Conservation (phyloP, 2,113 vertebrate species). For the Halcyon malimbica region DNA sequence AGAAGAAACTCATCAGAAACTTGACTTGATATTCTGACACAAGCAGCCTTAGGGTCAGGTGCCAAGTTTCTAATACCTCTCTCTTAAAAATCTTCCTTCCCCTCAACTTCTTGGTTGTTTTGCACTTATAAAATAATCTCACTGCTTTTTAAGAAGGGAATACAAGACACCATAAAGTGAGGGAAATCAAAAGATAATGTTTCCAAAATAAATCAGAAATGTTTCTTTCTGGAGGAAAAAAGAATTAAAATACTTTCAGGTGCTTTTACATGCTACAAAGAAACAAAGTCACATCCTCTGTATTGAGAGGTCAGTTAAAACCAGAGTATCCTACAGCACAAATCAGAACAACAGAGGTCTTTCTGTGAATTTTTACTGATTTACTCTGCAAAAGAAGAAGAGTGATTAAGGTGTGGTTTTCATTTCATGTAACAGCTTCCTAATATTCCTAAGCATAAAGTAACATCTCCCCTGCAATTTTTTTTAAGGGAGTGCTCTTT, state of each 20-base stretch:
- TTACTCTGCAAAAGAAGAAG: neutral
- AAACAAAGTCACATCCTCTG: neutral
- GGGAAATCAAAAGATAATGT: neutral
- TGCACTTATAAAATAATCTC: neutral
- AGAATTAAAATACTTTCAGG: neutral
- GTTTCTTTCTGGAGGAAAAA: neutral
- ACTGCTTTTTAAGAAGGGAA: neutral
- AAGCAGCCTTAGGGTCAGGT: neutral
- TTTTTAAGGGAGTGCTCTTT: neutral
- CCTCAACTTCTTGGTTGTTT: neutral
- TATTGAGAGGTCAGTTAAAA: neutral
- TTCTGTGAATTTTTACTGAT: neutral
- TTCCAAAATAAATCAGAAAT: neutral
- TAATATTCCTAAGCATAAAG: neutral
- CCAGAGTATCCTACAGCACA: neutral
- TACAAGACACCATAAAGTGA: neutral
- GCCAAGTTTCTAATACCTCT: neutral
- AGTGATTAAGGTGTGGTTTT: neutral
- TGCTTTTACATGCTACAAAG: neutral
- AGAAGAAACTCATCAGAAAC: neutral
- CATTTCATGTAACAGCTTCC: neutral
- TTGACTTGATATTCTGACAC: neutral
- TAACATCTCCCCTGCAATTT: neutral
- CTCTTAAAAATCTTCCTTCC: neutral
- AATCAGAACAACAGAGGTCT: neutral